Evolutionary conservation across 1,140 invertebrate species (phyloP).

Genomic region (Diorhabda elongata): DNA sequence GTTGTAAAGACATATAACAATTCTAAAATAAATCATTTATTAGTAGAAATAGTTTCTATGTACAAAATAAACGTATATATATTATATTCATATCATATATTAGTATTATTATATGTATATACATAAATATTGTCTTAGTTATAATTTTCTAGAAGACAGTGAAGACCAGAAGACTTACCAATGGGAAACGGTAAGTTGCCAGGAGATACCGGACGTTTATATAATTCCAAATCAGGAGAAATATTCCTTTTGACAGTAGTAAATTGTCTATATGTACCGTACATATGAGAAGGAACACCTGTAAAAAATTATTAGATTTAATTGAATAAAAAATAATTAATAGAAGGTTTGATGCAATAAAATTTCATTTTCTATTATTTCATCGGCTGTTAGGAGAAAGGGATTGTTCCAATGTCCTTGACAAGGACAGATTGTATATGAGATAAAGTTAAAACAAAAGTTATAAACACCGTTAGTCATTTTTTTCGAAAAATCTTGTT

Average conservation of each 20-base stretch:
- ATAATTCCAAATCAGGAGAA: slow-evolving; percentile 28
- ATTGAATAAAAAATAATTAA: too few relatives aligned
- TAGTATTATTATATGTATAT: slow-evolving; percentile 6
- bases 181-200: slow-evolving; percentile 23
- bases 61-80: background rate
- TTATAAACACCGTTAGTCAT: background rate
- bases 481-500: background rate
- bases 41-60: background rate
- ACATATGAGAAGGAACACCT: slow-evolving; percentile 48
- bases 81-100: background rate
- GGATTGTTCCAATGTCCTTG: background rate
- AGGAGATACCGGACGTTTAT: slow-evolving; percentile 31
- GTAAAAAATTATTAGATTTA: slow-evolving; percentile 14
- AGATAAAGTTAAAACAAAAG: too few relatives aligned
- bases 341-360: too few relatives aligned
- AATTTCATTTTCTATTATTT: too few relatives aligned
- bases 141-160: slow-evolving; percentile 29
- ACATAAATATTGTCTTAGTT: slow-evolving; percentile 15
- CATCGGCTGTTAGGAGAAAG: too few relatives aligned
- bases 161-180: slow-evolving; percentile 38
- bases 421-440: too few relatives aligned
- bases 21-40: background rate
- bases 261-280: slow-evolving; percentile 47
- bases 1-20: background rate
- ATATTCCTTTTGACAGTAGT: slow-evolving; percentile 33